These are phyloP conservation scores for Hedya salicella DNA, from an alignment of 2,888 invertebrate species.

Conservation along the genomic window DNA sequence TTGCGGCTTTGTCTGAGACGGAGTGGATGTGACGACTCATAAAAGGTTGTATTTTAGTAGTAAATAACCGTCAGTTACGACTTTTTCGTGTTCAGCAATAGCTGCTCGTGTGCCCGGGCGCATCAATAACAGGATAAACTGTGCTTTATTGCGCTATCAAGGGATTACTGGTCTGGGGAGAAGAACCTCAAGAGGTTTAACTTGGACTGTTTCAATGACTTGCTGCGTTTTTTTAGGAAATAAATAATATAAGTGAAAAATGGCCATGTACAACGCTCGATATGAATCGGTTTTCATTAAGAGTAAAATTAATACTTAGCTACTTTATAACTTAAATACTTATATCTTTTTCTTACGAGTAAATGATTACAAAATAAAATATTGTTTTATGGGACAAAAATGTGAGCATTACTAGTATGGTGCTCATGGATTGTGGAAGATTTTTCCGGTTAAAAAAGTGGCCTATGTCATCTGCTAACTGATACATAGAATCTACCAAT, in stretches of 20 bases:
- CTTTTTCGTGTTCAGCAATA: neutral
- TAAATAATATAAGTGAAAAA: neutral
- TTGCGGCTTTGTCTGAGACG: slow-evolving; percentile 1
- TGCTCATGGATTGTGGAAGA: too few species aligned
- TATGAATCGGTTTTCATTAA: neutral
- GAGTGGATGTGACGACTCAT: neutral
- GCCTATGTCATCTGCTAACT: too few species aligned
- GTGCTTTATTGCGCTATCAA: slow-evolving; percentile 37
- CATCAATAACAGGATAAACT: slow-evolving; percentile 41
- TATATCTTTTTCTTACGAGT: too few species aligned
- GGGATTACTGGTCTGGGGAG: slow-evolving; percentile 34
- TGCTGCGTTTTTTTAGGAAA: slow-evolving; percentile 7
- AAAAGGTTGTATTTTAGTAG: neutral
- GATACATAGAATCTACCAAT: too few species aligned
- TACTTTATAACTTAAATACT: too few species aligned
- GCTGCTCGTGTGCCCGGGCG: slow-evolving; percentile 18
- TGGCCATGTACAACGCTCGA: neutral
- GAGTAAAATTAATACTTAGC: too few species aligned
- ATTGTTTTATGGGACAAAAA: too few species aligned
- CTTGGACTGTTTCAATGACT: slow-evolving; percentile 6
- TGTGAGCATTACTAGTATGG: too few species aligned
- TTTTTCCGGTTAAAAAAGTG: too few species aligned
- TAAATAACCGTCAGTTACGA: neutral
- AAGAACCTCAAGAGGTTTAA: slow-evolving; percentile 18
- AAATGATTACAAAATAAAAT: too few species aligned